Evolutionary conservation across 2,888 invertebrate genomes (phyloP).

Genomic region (Brachylomia viminalis): DNA sequence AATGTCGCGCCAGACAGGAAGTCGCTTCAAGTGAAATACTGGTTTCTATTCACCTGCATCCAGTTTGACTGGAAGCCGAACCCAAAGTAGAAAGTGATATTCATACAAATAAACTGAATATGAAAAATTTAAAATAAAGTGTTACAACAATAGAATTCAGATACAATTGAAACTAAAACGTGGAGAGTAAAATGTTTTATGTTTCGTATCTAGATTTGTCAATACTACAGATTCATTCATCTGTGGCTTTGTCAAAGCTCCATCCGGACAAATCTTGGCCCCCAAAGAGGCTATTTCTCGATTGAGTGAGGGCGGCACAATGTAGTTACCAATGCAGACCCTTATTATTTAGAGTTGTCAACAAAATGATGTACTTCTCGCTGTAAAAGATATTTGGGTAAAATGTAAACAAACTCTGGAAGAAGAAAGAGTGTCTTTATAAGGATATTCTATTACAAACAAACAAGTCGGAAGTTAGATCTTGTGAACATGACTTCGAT

Average conservation of each 20-base stretch:
- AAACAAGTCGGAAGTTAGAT: not conserved
- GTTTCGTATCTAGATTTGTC: constrained; percentile 1
- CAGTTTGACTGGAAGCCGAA: not conserved
- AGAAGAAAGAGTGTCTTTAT: not conserved
- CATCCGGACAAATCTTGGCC: constrained; percentile 81
- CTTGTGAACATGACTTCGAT: not conserved
- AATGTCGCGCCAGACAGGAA: not conserved
- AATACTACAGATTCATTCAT: constrained; percentile 51
- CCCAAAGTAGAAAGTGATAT: too few relatives aligned
- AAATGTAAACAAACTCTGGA: not conserved
- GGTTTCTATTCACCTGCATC: not conserved
- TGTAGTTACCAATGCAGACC: constrained; percentile 58
- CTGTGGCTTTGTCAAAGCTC: constrained; percentile 69
- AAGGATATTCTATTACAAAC: not conserved
- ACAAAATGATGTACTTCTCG: constrained; percentile 42
- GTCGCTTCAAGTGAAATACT: not conserved
- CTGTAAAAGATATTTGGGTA: constrained; percentile 39
- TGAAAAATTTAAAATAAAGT: not conserved
- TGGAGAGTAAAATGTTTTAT: not conserved
- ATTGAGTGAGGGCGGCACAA: constrained; percentile 80
- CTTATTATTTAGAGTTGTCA: constrained; percentile 43
- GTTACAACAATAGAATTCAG: not conserved
- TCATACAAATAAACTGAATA: not conserved
- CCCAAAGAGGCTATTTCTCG: constrained; percentile 84
- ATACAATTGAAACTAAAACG: not conserved